Percentiles rank a stretch among this genome's conserved stretches.
Conservation (phyloP, 2,888 invertebrate species). For the Mythimna impura region DNA sequence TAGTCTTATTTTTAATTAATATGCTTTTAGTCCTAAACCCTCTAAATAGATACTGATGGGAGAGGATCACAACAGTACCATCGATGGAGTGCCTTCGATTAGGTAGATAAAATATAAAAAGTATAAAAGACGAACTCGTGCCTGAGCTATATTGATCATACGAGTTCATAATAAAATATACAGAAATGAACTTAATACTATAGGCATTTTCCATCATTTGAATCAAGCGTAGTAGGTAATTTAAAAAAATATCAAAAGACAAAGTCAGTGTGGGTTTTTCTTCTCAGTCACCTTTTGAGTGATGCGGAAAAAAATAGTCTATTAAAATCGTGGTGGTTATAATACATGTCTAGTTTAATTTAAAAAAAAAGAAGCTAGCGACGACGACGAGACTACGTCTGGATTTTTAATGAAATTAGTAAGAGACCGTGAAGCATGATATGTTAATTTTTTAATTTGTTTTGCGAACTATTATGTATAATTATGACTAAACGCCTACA, state of each 20-base stretch:
- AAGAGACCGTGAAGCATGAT: neutral
- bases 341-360: neutral
- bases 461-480: neutral
- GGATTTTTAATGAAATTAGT: conserved; percentile 1
- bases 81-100: neutral
- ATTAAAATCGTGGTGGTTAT: no score
- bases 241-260: no score
- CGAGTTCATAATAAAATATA: neutral
- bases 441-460: conserved; percentile 1
- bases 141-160: neutral
- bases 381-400: neutral
- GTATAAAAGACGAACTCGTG: neutral
- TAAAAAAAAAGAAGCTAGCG: neutral
- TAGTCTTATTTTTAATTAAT: no score
- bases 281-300: neutral
- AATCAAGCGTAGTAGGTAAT: no score
- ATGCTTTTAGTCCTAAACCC: no score
- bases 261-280: no score
- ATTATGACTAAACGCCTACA: neutral
- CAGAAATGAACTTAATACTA: no score
- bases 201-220: no score
- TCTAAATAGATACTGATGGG: neutral
- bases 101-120: neutral
- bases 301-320: neutral
- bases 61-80: no score